Base-by-base conservation (phyloP, 2,797 vertebrate genomes). In the Ctenochaetus hawaiiensis region DNA sequence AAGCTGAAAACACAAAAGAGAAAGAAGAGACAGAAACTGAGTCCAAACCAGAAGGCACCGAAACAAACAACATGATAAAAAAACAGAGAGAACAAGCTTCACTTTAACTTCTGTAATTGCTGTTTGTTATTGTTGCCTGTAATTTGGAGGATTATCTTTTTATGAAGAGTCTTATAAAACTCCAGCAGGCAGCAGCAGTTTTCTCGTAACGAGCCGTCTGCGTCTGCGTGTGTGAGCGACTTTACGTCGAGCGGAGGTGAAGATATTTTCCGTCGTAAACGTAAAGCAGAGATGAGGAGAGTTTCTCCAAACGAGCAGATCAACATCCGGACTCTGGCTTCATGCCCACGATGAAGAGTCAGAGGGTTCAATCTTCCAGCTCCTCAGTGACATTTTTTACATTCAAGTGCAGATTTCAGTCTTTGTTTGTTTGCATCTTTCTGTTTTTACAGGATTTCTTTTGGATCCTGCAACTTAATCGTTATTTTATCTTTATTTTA, bases 201-300 rank as follows among this genome's bases (percentile, higher is more conserved):
- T 51, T 22, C 30, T 17, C 18, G 10, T 37, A 13, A 52, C 17
- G n/a, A 9, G 14, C 54, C 1, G 23, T 8, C 52, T 23, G 22
- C 26, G 22, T 61, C 11, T 47, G 8, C 18, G 23, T 34, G 2
- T 1, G 11, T 41, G 20, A 41, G 13, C n/a, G 18, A 2, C n/a
- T 16, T 4, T 34, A 41, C 34, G n/a, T 5, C 16, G 6, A 22
- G 3, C 54, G 26, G 2, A 45, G 5, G 39, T 62, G 43, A 2
- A 47, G 11, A 18, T 49, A 49, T 70, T 70, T 70, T 65, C 75
- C 67, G 1, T 58, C 16, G 8, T 70, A 52, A 64, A 77, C 34
- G 0, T 1, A 4, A 34, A 49, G 22, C 58, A 17, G 51, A 26
- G 26, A 26, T 14, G 34, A 41, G 12, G 16, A 6, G 11, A 14